phyloP scores from a whole-genome alignment of 2,888 invertebrate genomes.

The Margaritifera margaritifera region DNA sequence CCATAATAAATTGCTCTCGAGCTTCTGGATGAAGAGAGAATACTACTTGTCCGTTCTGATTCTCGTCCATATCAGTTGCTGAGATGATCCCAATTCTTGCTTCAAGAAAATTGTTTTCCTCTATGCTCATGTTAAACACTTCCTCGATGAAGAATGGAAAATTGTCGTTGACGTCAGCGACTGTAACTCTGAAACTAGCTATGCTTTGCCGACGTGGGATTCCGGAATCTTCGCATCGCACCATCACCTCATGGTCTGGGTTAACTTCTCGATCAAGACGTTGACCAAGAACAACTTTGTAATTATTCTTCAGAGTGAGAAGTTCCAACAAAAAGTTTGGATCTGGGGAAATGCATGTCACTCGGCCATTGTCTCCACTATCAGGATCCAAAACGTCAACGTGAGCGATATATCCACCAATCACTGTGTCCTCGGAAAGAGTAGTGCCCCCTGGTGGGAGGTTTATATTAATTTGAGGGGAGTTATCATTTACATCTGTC shows the following conservation, averaged over 20 bases:
- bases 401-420: constrained; percentile 93
- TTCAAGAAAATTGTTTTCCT: constrained; percentile 61
- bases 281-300: constrained; percentile 50
- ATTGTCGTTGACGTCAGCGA: constrained; percentile 67
- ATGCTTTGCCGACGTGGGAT: constrained; percentile 45
- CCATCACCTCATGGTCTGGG: constrained; percentile 51
- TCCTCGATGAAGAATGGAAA: constrained; percentile 54
- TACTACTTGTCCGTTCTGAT: constrained; percentile 46
- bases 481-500: constrained; percentile 89
- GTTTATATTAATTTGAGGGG: constrained; percentile 87
- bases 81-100: constrained; percentile 49
- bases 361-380: constrained; percentile 57
- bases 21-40: constrained; percentile 49
- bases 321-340: constrained; percentile 51
- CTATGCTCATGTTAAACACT: constrained; percentile 49
- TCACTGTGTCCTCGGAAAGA: constrained; percentile 80
- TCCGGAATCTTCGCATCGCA: constrained; percentile 62
- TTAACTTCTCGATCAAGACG: constrained; percentile 59
- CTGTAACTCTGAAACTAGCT: constrained; percentile 51
- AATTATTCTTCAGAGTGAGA: constrained; percentile 43
- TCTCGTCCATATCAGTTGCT: constrained; percentile 60
- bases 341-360: constrained; percentile 53
- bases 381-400: constrained; percentile 81
- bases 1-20: constrained; percentile 47
- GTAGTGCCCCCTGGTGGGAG: constrained; percentile 83